phyloP scores from a whole-genome alignment of 1,140 invertebrate species.

The Zelostemma sp. region DNA sequence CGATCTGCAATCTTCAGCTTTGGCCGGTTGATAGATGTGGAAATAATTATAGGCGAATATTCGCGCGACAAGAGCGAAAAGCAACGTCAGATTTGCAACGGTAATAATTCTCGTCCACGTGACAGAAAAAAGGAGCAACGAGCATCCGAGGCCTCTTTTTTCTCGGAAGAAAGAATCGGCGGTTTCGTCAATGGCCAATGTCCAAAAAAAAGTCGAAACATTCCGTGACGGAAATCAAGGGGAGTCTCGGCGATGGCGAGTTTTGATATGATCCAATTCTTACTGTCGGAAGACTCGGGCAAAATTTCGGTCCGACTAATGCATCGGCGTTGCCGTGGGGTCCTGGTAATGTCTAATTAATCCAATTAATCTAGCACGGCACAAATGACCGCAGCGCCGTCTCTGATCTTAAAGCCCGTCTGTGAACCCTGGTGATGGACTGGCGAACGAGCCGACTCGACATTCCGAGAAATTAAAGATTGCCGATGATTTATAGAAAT shows the following conservation, averaged over 20 bases:
- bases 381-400: conserved; percentile 65
- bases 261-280: neutral
- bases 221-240: neutral
- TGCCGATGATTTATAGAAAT: conserved; percentile 69
- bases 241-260: neutral
- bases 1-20: conserved; percentile 63
- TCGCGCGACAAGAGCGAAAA: conserved; percentile 66
- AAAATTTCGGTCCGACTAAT: conserved; percentile 55
- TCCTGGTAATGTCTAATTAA: conserved; percentile 69
- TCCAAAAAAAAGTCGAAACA: too few species aligned
- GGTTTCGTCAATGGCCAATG: too few species aligned
- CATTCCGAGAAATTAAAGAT: conserved; percentile 71
- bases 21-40: conserved; percentile 66
- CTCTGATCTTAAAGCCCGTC: conserved; percentile 45
- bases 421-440: conserved; percentile 60
- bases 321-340: conserved; percentile 61
- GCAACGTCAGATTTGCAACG: conserved; percentile 66
- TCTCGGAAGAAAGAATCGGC: too few species aligned
- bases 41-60: conserved; percentile 70
- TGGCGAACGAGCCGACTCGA: conserved; percentile 61
- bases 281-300: neutral
- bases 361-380: conserved; percentile 69
- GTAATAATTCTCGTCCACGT: conserved; percentile 61
- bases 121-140: neutral
- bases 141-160: too few species aligned